Evolutionary conservation across 2,113 vertebrate species (phyloP).

Genomic region (Antechinus flavipes): DNA sequence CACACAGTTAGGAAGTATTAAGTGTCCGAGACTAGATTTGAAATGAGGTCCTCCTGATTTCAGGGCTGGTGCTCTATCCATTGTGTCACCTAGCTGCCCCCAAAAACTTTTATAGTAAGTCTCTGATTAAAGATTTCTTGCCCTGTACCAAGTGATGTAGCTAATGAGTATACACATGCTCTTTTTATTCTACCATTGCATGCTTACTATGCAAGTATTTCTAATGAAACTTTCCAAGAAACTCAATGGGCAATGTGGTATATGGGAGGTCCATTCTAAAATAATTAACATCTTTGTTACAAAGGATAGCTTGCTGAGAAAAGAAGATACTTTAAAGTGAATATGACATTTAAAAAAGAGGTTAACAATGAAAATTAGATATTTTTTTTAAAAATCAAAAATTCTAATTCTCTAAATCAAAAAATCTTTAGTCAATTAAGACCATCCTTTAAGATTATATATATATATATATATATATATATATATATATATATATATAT

Average conservation of each 20-base stretch:
- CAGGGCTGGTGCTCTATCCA: too few relatives aligned
- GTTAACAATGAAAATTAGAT: not conserved
- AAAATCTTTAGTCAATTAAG: too few relatives aligned
- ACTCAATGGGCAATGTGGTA: not conserved
- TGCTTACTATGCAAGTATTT: constrained; percentile 33
- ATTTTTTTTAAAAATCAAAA: not conserved
- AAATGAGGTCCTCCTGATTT: too few relatives aligned
- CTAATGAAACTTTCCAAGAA: not conserved
- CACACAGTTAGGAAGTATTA: too few relatives aligned
- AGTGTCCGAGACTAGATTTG: too few relatives aligned
- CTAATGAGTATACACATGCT: not conserved
- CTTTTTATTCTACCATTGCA: not conserved
- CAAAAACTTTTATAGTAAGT: not conserved
- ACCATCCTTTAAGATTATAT: too few relatives aligned
- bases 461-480: too few relatives aligned
- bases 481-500: too few relatives aligned
- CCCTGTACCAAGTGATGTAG: not conserved
- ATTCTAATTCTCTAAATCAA: too few relatives aligned
- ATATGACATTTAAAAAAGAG: not conserved
- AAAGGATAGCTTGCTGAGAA: not conserved
- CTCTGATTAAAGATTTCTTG: constrained; percentile 24
- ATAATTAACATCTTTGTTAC: constrained; percentile 4
- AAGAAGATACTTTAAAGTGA: not conserved
- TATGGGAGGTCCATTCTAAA: not conserved
- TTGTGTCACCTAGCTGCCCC: too few relatives aligned